These are phyloP conservation scores for Gastrophysa polygoni DNA, from an alignment of 2,888 invertebrate genomes.

Conservation along the genomic window DNA sequence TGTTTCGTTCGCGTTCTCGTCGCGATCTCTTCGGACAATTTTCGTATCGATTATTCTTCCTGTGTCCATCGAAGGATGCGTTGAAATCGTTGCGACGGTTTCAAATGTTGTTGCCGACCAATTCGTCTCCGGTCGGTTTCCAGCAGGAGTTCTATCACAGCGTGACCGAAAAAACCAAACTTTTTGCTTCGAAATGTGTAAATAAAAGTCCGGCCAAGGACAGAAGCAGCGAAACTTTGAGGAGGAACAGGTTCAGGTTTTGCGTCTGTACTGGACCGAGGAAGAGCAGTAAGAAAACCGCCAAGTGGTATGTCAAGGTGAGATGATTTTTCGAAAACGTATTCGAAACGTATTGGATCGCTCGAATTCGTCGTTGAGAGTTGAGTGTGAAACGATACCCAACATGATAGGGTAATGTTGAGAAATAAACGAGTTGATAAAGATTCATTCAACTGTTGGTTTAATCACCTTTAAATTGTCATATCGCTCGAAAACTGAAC, in stretches of 20 bases:
- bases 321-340: constrained; percentile 47
- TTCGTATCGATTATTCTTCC: background rate
- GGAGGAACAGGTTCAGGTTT: constrained; percentile 50
- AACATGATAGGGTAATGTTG: no score
- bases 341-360: background rate
- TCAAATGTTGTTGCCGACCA: constrained; percentile 53
- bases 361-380: background rate
- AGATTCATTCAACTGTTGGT: no score
- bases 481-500: background rate
- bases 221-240: constrained; percentile 40
- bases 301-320: constrained; percentile 78
- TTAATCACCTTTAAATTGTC: no score
- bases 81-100: background rate
- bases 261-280: constrained; percentile 57
- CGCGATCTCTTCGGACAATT: constrained; percentile 1
- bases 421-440: no score
- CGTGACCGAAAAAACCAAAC: constrained; percentile 52
- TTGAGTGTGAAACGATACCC: background rate
- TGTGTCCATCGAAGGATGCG: background rate
- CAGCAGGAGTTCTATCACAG: constrained; percentile 51
- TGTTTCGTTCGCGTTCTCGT: background rate
- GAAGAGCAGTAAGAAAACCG: constrained; percentile 60
- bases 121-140: constrained; percentile 50
- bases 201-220: constrained; percentile 43
- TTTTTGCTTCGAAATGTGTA: constrained; percentile 51